Evolutionary conservation across 2,113 vertebrate species (phyloP).

Genomic region (Atherinomorus stipes): DNA sequence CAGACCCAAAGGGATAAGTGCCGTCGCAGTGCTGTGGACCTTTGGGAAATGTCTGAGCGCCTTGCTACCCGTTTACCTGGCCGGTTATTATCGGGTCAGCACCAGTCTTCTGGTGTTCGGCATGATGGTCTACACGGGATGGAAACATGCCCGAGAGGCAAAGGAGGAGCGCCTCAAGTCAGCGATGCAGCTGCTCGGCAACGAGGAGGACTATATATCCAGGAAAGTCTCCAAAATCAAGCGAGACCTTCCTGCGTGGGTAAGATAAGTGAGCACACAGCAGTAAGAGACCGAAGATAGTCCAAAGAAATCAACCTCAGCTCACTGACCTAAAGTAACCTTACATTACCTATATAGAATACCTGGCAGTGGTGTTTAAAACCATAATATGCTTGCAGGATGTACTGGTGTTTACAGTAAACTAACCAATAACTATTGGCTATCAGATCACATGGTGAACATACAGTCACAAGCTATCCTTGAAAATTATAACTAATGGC

Average conservation of each 20-base stretch:
- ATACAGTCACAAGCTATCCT: not conserved
- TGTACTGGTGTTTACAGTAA: constrained; percentile 8
- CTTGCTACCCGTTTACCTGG: constrained; percentile 90
- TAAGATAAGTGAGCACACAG: constrained; percentile 55
- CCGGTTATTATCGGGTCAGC: constrained; percentile 88
- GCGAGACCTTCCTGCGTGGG: constrained; percentile 88
- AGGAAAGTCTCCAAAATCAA: constrained; percentile 76
- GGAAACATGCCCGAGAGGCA: constrained; percentile 87
- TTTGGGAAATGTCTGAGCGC: constrained; percentile 88
- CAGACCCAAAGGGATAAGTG: constrained; percentile 63
- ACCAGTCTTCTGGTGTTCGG: constrained; percentile 87
- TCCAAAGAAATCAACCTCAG: not conserved
- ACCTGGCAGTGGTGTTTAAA: not conserved
- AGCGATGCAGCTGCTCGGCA: constrained; percentile 80
- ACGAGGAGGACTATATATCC: constrained; percentile 81
- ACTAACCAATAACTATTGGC: not conserved
- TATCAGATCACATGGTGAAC: not conserved
- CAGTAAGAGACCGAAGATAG: too few relatives aligned
- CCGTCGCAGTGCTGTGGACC: constrained; percentile 83
- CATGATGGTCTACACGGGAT: constrained; percentile 90
- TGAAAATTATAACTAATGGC: not conserved
- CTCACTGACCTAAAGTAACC: constrained; percentile 15
- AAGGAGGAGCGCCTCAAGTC: constrained; percentile 85
- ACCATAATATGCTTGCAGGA: not conserved
- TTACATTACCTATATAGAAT: not conserved